phyloP scores from a whole-genome alignment of 1,140 invertebrate species.

The Pseudomyrmex dendroicus region DNA sequence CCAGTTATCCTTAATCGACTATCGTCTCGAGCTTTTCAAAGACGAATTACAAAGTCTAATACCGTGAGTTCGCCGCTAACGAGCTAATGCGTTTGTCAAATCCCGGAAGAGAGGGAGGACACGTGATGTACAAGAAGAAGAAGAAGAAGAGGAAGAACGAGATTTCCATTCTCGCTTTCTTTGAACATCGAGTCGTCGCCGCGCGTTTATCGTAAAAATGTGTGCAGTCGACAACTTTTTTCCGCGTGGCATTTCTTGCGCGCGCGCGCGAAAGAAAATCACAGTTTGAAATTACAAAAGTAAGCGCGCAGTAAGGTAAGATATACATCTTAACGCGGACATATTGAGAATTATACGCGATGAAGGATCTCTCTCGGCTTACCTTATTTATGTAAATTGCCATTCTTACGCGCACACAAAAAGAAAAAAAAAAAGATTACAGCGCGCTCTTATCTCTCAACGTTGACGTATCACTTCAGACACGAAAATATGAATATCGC shows the following conservation, averaged over 20 bases:
- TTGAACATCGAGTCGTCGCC: background rate
- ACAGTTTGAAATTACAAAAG: conserved; percentile 13
- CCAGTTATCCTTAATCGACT: conserved; percentile 36
- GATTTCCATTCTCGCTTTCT: conserved; percentile 17
- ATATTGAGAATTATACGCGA: background rate
- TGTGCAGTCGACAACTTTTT: background rate
- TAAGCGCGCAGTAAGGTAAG: background rate
- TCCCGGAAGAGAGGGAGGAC: background rate
- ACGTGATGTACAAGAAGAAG: background rate
- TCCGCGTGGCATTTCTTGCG: too few species aligned
- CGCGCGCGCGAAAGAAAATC: background rate
- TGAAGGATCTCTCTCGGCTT: background rate
- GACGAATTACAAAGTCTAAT: conserved; percentile 37
- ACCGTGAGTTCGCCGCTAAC: conserved; percentile 12
- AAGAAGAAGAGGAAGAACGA: background rate
- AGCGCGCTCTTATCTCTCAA: conserved; percentile 10
- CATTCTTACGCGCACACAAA: background rate
- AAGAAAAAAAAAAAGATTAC: too few species aligned
- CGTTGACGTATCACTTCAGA: background rate
- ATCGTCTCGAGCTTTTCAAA: conserved; percentile 30
- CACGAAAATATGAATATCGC: background rate
- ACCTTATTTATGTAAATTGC: background rate
- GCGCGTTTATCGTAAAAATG: background rate
- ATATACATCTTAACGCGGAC: background rate
- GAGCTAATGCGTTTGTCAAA: conserved; percentile 42